phyloP scores from a whole-genome alignment of 2,888 invertebrate genomes.

The Andrena chrysosceles region DNA sequence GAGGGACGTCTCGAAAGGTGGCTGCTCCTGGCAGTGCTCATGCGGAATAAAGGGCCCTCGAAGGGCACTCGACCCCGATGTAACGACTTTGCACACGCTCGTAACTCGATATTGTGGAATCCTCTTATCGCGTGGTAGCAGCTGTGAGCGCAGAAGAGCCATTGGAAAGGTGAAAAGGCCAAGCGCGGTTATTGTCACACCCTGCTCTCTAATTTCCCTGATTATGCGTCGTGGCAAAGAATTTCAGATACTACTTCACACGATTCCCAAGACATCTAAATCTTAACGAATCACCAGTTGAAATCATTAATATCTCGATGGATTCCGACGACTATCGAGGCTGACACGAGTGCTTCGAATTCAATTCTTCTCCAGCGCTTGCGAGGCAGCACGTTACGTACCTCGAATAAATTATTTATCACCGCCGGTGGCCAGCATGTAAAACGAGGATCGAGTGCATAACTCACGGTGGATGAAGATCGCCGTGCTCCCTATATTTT shows the following conservation, averaged over 20 bases:
- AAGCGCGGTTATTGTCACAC: constrained; percentile 28
- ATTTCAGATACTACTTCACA: neutral
- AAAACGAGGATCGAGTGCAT: constrained; percentile 13
- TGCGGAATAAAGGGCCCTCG: constrained; percentile 71
- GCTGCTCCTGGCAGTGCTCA: constrained; percentile 65
- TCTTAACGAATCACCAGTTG: too few species aligned
- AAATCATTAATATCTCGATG: too few species aligned
- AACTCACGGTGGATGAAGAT: constrained; percentile 17
- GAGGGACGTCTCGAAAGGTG: constrained; percentile 52
- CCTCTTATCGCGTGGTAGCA: constrained; percentile 72
- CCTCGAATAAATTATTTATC: constrained; percentile 50
- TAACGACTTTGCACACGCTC: constrained; percentile 75
- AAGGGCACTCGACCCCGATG: constrained; percentile 70
- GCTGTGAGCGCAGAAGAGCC: constrained; percentile 55
- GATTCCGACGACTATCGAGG: neutral
- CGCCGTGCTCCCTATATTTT: constrained; percentile 16
- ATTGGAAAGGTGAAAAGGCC: constrained; percentile 54
- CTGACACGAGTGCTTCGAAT: neutral
- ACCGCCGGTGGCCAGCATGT: constrained; percentile 20
- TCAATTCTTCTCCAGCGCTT: constrained; percentile 2
- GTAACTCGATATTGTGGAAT: constrained; percentile 75
- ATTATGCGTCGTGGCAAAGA: neutral
- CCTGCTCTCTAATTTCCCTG: constrained; percentile 42
- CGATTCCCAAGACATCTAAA: neutral
- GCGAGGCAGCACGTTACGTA: neutral